Base-by-base conservation (phyloP, 2,113 vertebrate species). In the Myotis brandtii region DNA sequence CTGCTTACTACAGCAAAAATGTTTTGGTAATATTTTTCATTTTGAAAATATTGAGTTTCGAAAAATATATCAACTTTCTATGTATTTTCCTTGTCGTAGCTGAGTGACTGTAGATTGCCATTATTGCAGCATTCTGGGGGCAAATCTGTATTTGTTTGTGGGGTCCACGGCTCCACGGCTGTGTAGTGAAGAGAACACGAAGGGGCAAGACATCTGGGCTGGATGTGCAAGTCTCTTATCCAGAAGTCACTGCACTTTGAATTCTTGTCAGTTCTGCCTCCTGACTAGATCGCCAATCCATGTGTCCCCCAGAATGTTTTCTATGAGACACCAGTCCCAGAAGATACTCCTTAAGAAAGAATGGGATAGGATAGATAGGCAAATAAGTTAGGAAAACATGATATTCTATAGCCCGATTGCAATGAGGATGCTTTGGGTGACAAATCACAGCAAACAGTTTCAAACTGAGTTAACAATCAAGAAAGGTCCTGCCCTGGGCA, bases 401-500 rank as follows among this genome's bases (percentile, higher is more conserved):
- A 3, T 23, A 40, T 52, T 52, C 73, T 48, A 3, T 21, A 87
- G n/a, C 11, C 56, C 20, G 75, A 5, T 75, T n/a, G 67, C 18
- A 52, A 5, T 46, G 27, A 66, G 34, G 43, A 90, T 81, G 11
- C 17, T 82, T 82, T 93, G 48, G 23, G 12, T 94, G 88, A 76
- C 34, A 90, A 87, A 40, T 46, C 32, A 93, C 48, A 95, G 91
- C 82, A 73, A 69, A 89, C 30, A 13, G 17, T 70, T 75, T 88
- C 34, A 62, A 75, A 64, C 6, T 30, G 50, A 84, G 34, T 76
- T 75, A 72, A 23, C 46, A 89, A 56, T 25, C 59, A 77, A 23
- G 34, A 50, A 69, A 73, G 43, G 43, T 46, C 32, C 52, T 62
- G 9, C 30, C 21, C 82, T 59, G 34, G 17, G 64, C 21, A 1